phyloP scores from a whole-genome alignment of 1,140 invertebrate species.

The Drosophila pectinifera region DNA sequence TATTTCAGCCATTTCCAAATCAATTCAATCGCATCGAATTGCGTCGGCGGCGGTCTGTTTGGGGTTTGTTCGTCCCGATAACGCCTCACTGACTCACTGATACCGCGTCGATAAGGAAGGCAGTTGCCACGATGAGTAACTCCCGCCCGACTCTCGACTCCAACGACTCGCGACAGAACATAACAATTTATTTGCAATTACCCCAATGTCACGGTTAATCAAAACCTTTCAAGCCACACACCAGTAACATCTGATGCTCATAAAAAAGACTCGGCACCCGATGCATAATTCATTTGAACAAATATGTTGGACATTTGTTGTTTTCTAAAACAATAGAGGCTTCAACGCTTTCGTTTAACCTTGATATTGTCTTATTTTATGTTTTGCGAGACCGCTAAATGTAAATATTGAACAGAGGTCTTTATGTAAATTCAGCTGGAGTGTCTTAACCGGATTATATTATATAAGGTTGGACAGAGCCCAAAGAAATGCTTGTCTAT shows the following conservation, averaged over 20 bases:
- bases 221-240: background rate
- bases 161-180: background rate
- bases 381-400: conserved; percentile 15
- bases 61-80: conserved; percentile 28
- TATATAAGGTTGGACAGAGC: background rate
- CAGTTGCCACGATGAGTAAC: conserved; percentile 20
- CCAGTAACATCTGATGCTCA: background rate
- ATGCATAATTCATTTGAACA: conserved; percentile 18
- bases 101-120: conserved; percentile 25
- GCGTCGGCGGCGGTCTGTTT: conserved; percentile 26
- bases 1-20: conserved; percentile 22
- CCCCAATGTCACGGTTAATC: conserved; percentile 17
- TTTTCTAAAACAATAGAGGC: conserved; percentile 10
- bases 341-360: conserved; percentile 25
- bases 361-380: conserved; percentile 20
- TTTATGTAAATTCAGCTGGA: conserved; percentile 24
- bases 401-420: background rate
- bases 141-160: too few relatives aligned
- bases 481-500: background rate
- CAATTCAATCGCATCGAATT: conserved; percentile 34
- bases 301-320: conserved; percentile 1
- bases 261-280: background rate
- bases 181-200: conserved; percentile 22
- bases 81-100: conserved; percentile 32
- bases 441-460: background rate